Evolutionary conservation across 1,140 invertebrate species (phyloP).

Genomic region (Drosophila orena): DNA sequence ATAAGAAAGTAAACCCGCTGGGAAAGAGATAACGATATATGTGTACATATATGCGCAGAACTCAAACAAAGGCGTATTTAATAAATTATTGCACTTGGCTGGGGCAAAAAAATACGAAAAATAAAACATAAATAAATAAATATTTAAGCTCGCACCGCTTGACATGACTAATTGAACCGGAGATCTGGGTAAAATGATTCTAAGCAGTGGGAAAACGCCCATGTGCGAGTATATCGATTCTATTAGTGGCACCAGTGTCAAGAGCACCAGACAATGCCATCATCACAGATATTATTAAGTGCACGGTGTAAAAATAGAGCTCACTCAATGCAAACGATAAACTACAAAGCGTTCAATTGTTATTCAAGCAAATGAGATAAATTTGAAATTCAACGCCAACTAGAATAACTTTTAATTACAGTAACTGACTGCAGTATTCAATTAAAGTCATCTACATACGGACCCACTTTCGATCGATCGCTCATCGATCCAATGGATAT

Average conservation of each 20-base stretch:
- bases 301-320: conserved; percentile 37
- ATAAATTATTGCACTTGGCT: conserved; percentile 41
- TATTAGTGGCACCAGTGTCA: conserved; percentile 18
- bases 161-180: conserved; percentile 58
- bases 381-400: conserved; percentile 6
- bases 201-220: conserved; percentile 24
- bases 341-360: conserved; percentile 43
- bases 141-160: conserved; percentile 11
- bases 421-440: conserved; percentile 22
- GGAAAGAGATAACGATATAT: conserved; percentile 41
- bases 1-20: conserved; percentile 38
- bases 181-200: conserved; percentile 8
- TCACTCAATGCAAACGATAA: conserved; percentile 32
- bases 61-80: conserved; percentile 51
- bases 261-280: conserved; percentile 45
- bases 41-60: conserved; percentile 23
- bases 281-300: conserved; percentile 25
- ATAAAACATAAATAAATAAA: conserved; percentile 7
- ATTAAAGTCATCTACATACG: conserved; percentile 29
- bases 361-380: conserved; percentile 29
- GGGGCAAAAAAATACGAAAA: conserved; percentile 15
- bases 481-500: conserved; percentile 43
- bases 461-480: conserved; percentile 8
- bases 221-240: conserved; percentile 13
- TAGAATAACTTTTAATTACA: conserved; percentile 41